phyloP scores from a whole-genome alignment of 2,888 invertebrate genomes.

The Andrena flavipes region DNA sequence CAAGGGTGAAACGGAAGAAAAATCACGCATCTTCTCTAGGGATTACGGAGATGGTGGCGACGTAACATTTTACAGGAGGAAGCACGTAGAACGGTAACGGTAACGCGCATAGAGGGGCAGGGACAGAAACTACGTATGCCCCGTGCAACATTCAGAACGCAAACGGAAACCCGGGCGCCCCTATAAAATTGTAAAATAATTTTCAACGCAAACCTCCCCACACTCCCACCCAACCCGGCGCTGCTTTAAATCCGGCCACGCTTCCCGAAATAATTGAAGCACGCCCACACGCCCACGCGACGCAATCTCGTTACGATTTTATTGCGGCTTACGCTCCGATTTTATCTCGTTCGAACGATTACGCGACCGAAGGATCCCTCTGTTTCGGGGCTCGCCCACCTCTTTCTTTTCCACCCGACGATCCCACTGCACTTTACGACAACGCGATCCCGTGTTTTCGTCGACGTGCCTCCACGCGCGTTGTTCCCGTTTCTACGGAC shows the following conservation, averaged over 20 bases:
- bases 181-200: constrained; percentile 71
- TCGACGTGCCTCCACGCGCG: too few relatives aligned
- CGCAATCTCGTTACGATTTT: constrained; percentile 71
- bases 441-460: neutral
- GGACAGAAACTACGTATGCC: constrained; percentile 34
- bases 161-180: constrained; percentile 53
- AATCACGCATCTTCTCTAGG: constrained; percentile 7
- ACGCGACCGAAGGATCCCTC: constrained; percentile 52
- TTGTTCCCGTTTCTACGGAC: neutral
- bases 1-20: neutral
- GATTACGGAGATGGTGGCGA: constrained; percentile 14
- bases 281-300: constrained; percentile 56
- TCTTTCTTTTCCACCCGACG: constrained; percentile 4
- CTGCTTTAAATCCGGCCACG: constrained; percentile 66
- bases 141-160: constrained; percentile 65
- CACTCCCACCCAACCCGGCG: constrained; percentile 19
- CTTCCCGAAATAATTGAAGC: constrained; percentile 70
- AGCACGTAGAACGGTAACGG: constrained; percentile 17
- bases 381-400: constrained; percentile 46
- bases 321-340: constrained; percentile 66
- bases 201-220: constrained; percentile 55
- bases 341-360: constrained; percentile 68
- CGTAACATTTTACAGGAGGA: constrained; percentile 8
- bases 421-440: neutral
- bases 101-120: constrained; percentile 6